Evolutionary conservation across 2,113 vertebrate species (phyloP).

Genomic region (Microtus pennsylvanicus): DNA sequence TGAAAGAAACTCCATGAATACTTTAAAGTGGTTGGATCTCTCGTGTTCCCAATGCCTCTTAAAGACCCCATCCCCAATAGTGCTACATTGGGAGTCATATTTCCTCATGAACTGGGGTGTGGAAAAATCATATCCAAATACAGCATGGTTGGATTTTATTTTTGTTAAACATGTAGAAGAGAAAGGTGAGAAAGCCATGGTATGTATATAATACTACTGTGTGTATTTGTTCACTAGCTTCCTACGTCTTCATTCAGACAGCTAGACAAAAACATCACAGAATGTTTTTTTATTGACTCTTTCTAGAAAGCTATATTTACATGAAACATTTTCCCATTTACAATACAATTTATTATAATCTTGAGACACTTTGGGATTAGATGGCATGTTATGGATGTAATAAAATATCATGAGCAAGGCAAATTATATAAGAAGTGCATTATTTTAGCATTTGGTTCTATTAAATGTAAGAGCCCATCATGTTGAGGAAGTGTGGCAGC

Average conservation of each 20-base stretch:
- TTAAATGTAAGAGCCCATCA: not conserved
- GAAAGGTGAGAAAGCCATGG: constrained; percentile 45
- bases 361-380: constrained; percentile 61
- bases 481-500: not conserved
- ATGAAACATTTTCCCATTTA: constrained; percentile 64
- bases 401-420: not conserved
- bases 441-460: not conserved
- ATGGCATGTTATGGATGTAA: not conserved
- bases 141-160: constrained; percentile 16
- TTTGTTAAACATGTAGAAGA: constrained; percentile 45
- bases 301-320: constrained; percentile 71
- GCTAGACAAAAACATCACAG: constrained; percentile 45
- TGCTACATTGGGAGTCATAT: not conserved
- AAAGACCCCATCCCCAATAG: too few relatives aligned
- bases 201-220: constrained; percentile 60
- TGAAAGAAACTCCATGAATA: not conserved
- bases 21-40: not conserved
- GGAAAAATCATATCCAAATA: not conserved
- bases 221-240: constrained; percentile 20
- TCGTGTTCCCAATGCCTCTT: not conserved
- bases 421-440: not conserved
- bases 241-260: constrained; percentile 79
- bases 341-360: constrained; percentile 23
- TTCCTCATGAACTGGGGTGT: not conserved
- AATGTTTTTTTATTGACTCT: constrained; percentile 43